These are phyloP conservation scores for Mesaphorura yosii DNA, from an alignment of 1,140 invertebrate genomes.

Conservation along the genomic window DNA sequence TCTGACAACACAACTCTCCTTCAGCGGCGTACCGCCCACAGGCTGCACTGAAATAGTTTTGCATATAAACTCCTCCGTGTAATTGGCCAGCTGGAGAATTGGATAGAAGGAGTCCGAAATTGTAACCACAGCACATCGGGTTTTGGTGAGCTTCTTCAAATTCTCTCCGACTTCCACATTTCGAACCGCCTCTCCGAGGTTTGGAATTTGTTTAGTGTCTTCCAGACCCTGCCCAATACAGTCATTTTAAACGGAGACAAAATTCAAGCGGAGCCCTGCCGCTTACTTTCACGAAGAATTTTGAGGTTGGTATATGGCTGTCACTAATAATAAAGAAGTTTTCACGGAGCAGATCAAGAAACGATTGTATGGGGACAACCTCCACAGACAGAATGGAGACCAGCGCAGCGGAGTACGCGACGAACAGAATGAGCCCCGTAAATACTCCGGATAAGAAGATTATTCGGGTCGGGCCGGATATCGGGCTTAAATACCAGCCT, in stretches of 20 bases:
- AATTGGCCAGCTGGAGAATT: not conserved
- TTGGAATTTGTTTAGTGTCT: conserved; percentile 4
- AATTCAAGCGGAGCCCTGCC: not conserved
- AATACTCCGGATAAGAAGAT: conserved; percentile 19
- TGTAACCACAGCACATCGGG: conserved; percentile 9
- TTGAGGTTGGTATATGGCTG: conserved; percentile 15
- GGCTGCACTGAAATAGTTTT: not conserved
- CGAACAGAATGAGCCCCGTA: conserved; percentile 10
- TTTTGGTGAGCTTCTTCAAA: not conserved
- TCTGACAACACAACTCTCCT: conserved; percentile 14
- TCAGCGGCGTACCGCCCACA: conserved; percentile 1
- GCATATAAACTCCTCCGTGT: conserved; percentile 9
- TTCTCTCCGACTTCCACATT: conserved; percentile 10
- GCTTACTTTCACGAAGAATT: conserved; percentile 11
- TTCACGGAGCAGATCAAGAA: conserved; percentile 15
- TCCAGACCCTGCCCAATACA: conserved; percentile 1
- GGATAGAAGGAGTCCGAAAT: conserved; percentile 23
- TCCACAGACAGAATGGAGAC: conserved; percentile 23
- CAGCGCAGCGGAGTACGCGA: conserved; percentile 23
- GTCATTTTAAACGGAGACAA: not conserved
- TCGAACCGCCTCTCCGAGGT: not conserved
- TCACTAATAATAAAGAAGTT: conserved; percentile 18
- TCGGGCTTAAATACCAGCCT: conserved; percentile 27
- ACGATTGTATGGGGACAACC: conserved; percentile 18
- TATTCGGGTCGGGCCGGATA: conserved; percentile 7